phyloP scores from a whole-genome alignment of 2,888 invertebrate species.

The Aphodius granarius region DNA sequence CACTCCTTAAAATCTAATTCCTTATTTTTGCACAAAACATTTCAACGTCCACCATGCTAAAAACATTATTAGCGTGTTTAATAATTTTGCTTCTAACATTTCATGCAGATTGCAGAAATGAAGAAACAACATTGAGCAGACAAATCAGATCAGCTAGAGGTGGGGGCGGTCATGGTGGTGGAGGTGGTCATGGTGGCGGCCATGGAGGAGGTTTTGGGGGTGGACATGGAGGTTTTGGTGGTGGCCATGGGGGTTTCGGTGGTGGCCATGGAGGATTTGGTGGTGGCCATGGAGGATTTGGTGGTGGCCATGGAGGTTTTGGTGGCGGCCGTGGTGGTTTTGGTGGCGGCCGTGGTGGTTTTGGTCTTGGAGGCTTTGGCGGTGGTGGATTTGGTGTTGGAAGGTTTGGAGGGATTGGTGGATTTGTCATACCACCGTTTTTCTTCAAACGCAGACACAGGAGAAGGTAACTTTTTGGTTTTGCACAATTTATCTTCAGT shows the following conservation, averaged over 20 bases:
- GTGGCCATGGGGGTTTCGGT: slow-evolving; percentile 14
- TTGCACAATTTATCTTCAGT: too few relatives aligned
- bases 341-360: background rate
- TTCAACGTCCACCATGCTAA: background rate
- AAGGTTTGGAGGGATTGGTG: slow-evolving; percentile 9
- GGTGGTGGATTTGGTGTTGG: slow-evolving; percentile 11
- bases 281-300: slow-evolving; percentile 13
- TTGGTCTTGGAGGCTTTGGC: background rate
- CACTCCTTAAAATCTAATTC: background rate
- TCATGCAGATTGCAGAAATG: background rate
- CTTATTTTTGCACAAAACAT: background rate
- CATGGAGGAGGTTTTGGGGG: slow-evolving; percentile 13
- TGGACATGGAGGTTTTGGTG: slow-evolving; percentile 12
- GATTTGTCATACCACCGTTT: slow-evolving; percentile 1
- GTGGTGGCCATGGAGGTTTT: slow-evolving; percentile 12
- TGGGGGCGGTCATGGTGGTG: slow-evolving; percentile 9
- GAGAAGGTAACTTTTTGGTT: background rate
- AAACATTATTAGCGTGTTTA: background rate
- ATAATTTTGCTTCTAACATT: background rate
- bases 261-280: slow-evolving; percentile 18
- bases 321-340: slow-evolving; percentile 17
- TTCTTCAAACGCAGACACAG: background rate
- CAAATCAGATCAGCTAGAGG: slow-evolving; percentile 8
- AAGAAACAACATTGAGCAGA: background rate
- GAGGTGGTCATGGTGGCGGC: slow-evolving; percentile 9